Base-by-base conservation (phyloP, 2,797 vertebrate genomes). In the Aplochiton taeniatus region DNA sequence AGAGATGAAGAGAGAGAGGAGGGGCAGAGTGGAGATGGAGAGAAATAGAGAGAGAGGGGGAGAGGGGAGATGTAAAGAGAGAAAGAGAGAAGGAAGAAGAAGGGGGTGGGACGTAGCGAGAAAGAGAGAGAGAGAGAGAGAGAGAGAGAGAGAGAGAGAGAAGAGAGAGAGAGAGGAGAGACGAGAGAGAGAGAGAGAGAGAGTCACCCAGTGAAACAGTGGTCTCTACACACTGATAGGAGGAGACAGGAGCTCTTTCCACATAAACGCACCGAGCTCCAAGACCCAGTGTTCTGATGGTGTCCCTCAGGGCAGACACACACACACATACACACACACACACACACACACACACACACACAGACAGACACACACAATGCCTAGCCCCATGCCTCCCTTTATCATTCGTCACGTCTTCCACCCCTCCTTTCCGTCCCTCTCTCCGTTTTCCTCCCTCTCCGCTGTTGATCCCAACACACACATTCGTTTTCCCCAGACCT, bases 281-380 rank as follows among this genome's bases (percentile, higher is more conserved):
- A 31, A 61, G 42, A 46, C 52, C 46, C 62, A 55, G 12, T 10
- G 9, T 14, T 52, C n/a, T 5, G n/a, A 49, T 11, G 11, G 53
- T 13, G 8, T n/a, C 64, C 19, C 18, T 16, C 31, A 47, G 42
- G 47, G 31, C 46, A 50, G 18, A 52, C 47, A 18, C 60, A 52
- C 60, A 51, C 19, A 62, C 60, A 51, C 60, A 51, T 18, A 61
- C 46, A 51, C 45, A 61, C 46, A 61, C 17, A 50, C 59, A 59
- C 57, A 59, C 9, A 79, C 75, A 83, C 83, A 84, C 79, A 66
- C 11, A 68, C 42, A 71, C 79, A 84, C 85, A 89, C 79, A 63
- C 54, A 46, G 47, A 61, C 59, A 69, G 58, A 57, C 51, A 55
- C 53, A 55, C 55, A 42, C 41, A 9, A 11, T 4, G 0, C 54